Evolutionary conservation across 1,140 invertebrate genomes (phyloP), one percentile per base, ranked within the genome.

Genomic region (Ceratosolen fusciceps): DNA sequence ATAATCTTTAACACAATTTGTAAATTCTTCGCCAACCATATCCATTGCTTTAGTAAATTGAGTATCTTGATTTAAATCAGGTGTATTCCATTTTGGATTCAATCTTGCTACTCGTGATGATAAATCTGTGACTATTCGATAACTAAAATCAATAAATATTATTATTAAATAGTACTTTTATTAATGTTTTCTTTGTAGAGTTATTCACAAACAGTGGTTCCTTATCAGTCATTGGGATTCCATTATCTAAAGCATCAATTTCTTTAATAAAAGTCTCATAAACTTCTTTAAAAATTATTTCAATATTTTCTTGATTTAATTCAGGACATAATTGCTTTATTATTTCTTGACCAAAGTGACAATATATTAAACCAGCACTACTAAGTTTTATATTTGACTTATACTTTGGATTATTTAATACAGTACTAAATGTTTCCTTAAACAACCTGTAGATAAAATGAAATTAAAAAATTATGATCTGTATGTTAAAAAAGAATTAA

Each of bases 171-270:
- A 47, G n/a, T n/a, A n/a, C n/a, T n/a, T n/a, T n/a, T n/a, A n/a
- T n/a, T n/a, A n/a, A n/a, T n/a, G n/a, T 19, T 52, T 21, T 52
- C 49, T 19, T 3, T 21, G 2, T 8, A 52, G 10, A 52, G 21
- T 58, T 73, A 37, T 65, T 81, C 79, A 72, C 82, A 83, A 83
- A 88, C 87, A 56, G 1, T 31, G 95, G 94, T 86, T 95, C 93
- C n/a, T 93, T 95, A 79, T 95, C 93, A 88, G 90, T 93, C 91
- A 96, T 95, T 0, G 93, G 92, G 26, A 99, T 91, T 26, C 98
- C 98, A 92, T 99, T 99, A 88, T 99, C 98, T 78, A 99, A 96
- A 8, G 94, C 98, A 91, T 99, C 98, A 78, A 99, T 92, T 92
- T 99, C 98, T 91, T 96, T 93, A 26, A 99, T 93, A 79, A 99